Conservation (phyloP, 2,113 vertebrate species). For the Dipodomys spectabilis region DNA sequence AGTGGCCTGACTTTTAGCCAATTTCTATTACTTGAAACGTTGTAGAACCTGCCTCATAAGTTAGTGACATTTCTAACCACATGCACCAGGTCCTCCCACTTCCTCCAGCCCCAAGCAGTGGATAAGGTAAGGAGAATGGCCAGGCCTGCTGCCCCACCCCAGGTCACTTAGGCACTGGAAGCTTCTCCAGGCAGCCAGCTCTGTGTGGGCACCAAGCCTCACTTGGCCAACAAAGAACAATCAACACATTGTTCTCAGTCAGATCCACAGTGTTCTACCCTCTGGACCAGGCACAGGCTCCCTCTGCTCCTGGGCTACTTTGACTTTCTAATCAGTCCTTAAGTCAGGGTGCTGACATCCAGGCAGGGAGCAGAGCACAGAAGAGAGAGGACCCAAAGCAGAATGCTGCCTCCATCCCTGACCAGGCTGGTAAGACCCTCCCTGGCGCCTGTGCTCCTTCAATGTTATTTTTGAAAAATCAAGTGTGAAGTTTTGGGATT, state of each 20-base stretch:
- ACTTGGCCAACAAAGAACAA: slow-evolving; percentile 66
- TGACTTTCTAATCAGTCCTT: not conserved
- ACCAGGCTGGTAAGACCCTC: not conserved
- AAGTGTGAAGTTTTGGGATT: not conserved
- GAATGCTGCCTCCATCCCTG: not conserved
- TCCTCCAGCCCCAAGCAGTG: too few species aligned
- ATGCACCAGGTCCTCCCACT: too few species aligned
- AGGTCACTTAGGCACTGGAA: not conserved
- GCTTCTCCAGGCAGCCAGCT: not conserved
- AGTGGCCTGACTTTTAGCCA: not conserved
- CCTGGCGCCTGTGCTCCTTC: fast-evolving
- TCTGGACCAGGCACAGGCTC: slow-evolving; percentile 54
- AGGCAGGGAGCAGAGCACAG: fast-evolving
- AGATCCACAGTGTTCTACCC: not conserved
- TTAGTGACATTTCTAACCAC: not conserved
- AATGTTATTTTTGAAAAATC: not conserved
- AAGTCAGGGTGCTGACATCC: not conserved
- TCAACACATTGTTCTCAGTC: slow-evolving; percentile 37
- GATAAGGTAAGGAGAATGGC: not conserved
- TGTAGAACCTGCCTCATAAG: not conserved
- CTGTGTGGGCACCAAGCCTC: not conserved
- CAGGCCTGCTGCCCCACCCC: not conserved
- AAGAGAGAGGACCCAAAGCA: not conserved
- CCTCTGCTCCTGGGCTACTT: not conserved
- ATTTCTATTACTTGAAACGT: not conserved